These are phyloP conservation scores for Belgica antarctica DNA, from an alignment of 2,888 invertebrate species.

Conservation along the genomic window DNA sequence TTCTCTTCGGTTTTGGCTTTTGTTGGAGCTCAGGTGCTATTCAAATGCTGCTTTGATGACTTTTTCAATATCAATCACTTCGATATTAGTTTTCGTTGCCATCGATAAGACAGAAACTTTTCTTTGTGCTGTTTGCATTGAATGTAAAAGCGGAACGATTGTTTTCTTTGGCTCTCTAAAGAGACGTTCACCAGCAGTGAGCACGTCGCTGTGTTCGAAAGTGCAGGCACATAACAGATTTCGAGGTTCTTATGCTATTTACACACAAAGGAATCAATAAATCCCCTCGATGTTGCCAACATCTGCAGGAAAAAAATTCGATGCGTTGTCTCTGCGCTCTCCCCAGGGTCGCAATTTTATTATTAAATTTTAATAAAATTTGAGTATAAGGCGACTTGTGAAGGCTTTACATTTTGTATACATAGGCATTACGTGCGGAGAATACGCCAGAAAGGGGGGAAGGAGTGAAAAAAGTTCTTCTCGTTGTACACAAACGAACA, in stretches of 20 bases:
- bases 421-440: constrained; percentile 23
- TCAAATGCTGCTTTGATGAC: constrained; percentile 1
- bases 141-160: too few relatives aligned
- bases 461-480: background rate
- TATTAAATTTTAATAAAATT: constrained; percentile 14
- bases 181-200: too few relatives aligned
- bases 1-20: too few relatives aligned
- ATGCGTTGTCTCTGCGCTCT: background rate
- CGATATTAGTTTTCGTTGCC: background rate
- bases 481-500: background rate
- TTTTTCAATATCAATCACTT: constrained; percentile 26
- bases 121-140: too few relatives aligned
- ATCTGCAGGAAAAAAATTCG: constrained; percentile 7
- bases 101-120: constrained; percentile 3
- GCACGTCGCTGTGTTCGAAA: too few relatives aligned
- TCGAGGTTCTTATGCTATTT: background rate
- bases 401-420: constrained; percentile 1
- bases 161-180: too few relatives aligned
- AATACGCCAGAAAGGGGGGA: background rate
- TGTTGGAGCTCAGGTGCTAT: constrained; percentile 5
- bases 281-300: background rate
- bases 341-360: background rate
- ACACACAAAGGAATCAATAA: background rate
- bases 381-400: background rate
- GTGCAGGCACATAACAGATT: background rate